Conservation (phyloP, 2,888 invertebrate species). For the Dynastes hyllus region DNA sequence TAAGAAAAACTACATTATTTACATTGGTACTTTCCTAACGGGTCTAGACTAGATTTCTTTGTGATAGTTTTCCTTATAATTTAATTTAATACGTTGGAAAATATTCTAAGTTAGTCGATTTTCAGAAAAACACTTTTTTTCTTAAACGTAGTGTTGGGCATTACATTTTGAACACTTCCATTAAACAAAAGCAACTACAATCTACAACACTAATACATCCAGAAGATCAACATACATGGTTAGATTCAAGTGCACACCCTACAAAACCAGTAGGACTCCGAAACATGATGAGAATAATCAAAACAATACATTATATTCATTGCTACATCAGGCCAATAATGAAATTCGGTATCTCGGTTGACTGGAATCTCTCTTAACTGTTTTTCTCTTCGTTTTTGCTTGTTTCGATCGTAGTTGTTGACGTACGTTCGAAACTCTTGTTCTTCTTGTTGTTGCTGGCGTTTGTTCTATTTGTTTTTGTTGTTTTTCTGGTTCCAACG, state of each 20-base stretch:
- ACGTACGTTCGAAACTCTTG: background rate
- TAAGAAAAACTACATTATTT: no score
- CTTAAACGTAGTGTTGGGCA: no score
- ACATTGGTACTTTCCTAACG: no score
- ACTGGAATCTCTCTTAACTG: background rate
- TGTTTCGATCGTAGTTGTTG: background rate
- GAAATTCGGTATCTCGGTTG: background rate
- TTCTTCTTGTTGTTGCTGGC: slow-evolving; percentile 2
- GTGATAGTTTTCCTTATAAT: no score
- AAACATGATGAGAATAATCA: slow-evolving; percentile 26
- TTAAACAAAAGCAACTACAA: no score
- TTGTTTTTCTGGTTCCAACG: background rate
- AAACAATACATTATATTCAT: slow-evolving; percentile 25
- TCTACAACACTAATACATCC: no score
- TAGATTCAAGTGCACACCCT: background rate
- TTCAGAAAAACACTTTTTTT: no score
- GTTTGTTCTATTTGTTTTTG: slow-evolving; percentile 6
- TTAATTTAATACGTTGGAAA: no score
- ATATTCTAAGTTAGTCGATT: no score
- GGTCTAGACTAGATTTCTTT: no score
- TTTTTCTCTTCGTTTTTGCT: background rate
- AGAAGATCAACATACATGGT: background rate
- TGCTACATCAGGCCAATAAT: slow-evolving; percentile 31
- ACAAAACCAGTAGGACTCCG: slow-evolving; percentile 22
- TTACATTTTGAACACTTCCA: no score